Conservation (phyloP, 2,113 vertebrate genomes). For the human (Homo sapiens) region GRCh38 chr6:124466001-124466500, state of each 20-base stretch:
- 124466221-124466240: background rate
- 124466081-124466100: background rate
- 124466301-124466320: background rate
- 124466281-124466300: background rate
- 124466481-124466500: slow-evolving; percentile 65
- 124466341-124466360: background rate
- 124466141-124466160: background rate
- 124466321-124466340: background rate
- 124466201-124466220: background rate
- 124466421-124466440: slow-evolving; percentile 60
- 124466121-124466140: background rate
- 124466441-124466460: slow-evolving; percentile 71
- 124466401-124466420: slow-evolving; percentile 49
- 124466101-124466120: background rate
- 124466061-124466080: background rate
- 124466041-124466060: background rate
- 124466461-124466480: slow-evolving; percentile 71
- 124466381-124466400: slow-evolving; percentile 14
- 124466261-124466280: background rate
- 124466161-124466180: background rate
- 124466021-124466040: background rate
- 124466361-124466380: background rate
- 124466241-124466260: background rate
- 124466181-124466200: background rate
- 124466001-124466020: background rate